Percentiles rank a stretch among this genome's conserved stretches.
These are phyloP conservation scores for Cirrhinus mrigala DNA, from an alignment of 2,797 vertebrate species.

Conservation along the genomic window DNA sequence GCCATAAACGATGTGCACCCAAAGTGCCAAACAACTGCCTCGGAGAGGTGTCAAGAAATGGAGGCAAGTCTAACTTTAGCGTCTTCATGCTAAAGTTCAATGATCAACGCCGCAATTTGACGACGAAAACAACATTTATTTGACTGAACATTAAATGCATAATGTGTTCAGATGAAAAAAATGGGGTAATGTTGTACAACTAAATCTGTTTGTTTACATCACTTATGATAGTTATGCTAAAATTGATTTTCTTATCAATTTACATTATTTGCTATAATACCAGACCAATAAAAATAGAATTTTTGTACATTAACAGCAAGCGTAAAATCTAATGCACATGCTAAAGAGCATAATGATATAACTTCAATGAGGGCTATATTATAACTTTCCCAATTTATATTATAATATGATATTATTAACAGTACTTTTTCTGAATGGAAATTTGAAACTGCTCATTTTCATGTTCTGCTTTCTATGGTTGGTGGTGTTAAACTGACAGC, in stretches of 20 bases:
- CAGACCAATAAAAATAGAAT: neutral
- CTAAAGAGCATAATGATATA: neutral
- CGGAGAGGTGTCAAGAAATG: conserved; percentile 93
- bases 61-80: conserved; percentile 80
- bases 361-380: neutral
- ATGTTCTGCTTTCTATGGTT: conserved; percentile 8
- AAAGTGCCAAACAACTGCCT: conserved; percentile 98
- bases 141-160: conserved; percentile 15
- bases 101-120: conserved; percentile 51
- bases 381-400: neutral
- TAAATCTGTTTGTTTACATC: conserved; percentile 19
- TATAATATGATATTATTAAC: conserved; percentile 12
- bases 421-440: conserved; percentile 11
- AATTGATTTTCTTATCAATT: neutral
- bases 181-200: neutral
- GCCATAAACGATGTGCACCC: conserved; percentile 94
- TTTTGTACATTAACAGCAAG: neutral
- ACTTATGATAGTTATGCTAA: neutral
- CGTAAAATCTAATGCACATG: neutral
- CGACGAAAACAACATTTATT: conserved; percentile 57
- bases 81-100: conserved; percentile 44
- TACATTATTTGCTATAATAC: neutral
- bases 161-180: conserved; percentile 9
- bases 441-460: conserved; percentile 11
- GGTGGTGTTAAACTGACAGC: conserved; percentile 27